A percentile compares a stretch with the other conserved stretches of the same genome.
phyloP scores from a whole-genome alignment of 1,140 invertebrate genomes.

The Popillia japonica region DNA sequence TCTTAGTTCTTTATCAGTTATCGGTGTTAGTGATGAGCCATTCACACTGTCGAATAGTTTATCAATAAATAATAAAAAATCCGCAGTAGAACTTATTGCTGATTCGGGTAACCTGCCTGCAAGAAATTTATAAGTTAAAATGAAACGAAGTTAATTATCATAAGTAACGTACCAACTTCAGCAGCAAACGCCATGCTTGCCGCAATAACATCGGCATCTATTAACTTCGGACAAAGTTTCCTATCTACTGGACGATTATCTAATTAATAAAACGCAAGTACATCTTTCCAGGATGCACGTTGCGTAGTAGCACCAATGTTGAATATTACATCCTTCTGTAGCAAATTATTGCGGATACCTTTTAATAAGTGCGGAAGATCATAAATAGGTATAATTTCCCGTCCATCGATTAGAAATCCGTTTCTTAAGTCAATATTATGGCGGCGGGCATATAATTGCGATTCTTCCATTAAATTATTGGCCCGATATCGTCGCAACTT shows the following conservation, averaged over 20 bases:
- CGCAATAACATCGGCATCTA: conserved; percentile 28
- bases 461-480: conserved; percentile 42
- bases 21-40: background rate
- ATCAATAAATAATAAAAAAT: background rate
- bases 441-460: background rate
- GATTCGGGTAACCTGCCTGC: background rate
- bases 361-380: conserved; percentile 46
- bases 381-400: conserved; percentile 42
- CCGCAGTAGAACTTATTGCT: background rate
- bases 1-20: background rate
- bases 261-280: background rate
- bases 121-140: background rate
- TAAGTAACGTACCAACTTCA: background rate
- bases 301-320: background rate
- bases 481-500: conserved; percentile 51
- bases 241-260: background rate
- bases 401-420: conserved; percentile 42
- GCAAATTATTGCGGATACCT: conserved; percentile 43
- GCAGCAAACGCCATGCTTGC: background rate
- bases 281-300: conserved; percentile 14
- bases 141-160: background rate
- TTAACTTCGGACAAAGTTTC: conserved; percentile 22
- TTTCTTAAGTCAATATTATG: background rate
- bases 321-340: conserved; percentile 43
- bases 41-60: conserved; percentile 28